A percentile compares a stretch with the other conserved stretches of the same genome.
Conservation (phyloP, 1,140 invertebrate genomes). For the Grapholita molesta region DNA sequence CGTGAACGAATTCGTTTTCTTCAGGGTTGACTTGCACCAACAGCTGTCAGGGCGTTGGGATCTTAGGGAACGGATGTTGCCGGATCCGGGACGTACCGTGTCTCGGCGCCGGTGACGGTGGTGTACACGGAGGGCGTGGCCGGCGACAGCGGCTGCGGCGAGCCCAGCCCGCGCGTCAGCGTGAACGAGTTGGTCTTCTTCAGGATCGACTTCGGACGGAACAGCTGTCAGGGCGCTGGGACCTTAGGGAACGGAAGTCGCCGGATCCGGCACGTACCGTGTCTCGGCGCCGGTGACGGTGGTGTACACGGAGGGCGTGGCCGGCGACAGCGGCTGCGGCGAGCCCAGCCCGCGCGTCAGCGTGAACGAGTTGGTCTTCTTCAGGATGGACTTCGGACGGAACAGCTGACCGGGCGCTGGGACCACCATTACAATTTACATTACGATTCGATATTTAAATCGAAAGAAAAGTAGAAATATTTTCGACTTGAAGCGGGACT, state of each 20-base stretch:
- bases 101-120: slow-evolving; percentile 92
- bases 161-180: slow-evolving; percentile 72
- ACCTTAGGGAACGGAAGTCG: too few relatives aligned
- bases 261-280: slow-evolving; percentile 81
- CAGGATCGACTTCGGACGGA: too few relatives aligned
- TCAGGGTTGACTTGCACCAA: too few relatives aligned
- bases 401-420: slow-evolving; percentile 81
- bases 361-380: slow-evolving; percentile 95
- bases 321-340: slow-evolving; percentile 60
- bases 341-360: slow-evolving; percentile 77
- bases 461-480: too few relatives aligned
- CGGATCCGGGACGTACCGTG: slow-evolving; percentile 81
- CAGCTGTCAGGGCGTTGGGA: too few relatives aligned
- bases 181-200: too few relatives aligned
- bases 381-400: slow-evolving; percentile 90
- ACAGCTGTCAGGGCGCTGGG: too few relatives aligned
- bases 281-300: slow-evolving; percentile 93
- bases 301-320: slow-evolving; percentile 84
- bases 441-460: too few relatives aligned
- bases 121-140: slow-evolving; percentile 84
- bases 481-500: too few relatives aligned
- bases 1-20: too few relatives aligned
- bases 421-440: too few relatives aligned
- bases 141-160: slow-evolving; percentile 60
- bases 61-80: too few relatives aligned